Percentiles rank a stretch among this genome's conserved stretches.
These are phyloP conservation scores for Grantiella picta DNA, from an alignment of 2,113 vertebrate genomes.

Conservation along the genomic window DNA sequence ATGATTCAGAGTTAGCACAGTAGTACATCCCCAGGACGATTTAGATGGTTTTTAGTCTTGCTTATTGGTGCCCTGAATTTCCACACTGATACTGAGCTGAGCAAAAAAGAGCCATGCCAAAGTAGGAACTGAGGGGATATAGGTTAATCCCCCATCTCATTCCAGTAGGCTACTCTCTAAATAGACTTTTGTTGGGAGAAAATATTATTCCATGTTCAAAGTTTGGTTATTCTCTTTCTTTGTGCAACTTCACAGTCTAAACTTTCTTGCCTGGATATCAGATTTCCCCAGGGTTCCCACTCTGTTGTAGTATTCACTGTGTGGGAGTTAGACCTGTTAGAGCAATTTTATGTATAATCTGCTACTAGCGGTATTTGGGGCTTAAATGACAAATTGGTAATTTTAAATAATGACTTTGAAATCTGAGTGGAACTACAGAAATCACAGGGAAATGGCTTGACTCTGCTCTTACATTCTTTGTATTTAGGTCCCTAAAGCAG, in stretches of 20 bases:
- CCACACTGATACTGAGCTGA: background rate
- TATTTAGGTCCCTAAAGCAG: background rate
- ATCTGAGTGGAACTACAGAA: background rate
- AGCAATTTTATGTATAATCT: background rate
- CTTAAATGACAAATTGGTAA: background rate
- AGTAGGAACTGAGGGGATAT: background rate
- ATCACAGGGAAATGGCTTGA: background rate
- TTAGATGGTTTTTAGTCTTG: background rate
- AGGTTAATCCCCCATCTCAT: background rate
- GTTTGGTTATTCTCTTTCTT: background rate
- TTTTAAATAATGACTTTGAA: slow-evolving; percentile 1
- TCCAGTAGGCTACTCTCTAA: background rate
- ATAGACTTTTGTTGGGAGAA: background rate
- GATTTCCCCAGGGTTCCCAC: background rate
- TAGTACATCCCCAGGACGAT: background rate
- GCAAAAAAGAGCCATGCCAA: background rate
- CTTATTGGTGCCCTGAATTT: background rate
- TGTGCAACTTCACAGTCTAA: background rate
- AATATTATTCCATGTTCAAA: background rate
- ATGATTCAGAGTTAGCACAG: background rate
- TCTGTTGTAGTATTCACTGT: background rate
- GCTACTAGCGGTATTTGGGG: background rate
- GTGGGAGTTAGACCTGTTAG: background rate
- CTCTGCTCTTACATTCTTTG: background rate
- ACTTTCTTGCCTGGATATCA: background rate